Conservation (phyloP, 1,140 invertebrate species). For the Holotrichia oblita region DNA sequence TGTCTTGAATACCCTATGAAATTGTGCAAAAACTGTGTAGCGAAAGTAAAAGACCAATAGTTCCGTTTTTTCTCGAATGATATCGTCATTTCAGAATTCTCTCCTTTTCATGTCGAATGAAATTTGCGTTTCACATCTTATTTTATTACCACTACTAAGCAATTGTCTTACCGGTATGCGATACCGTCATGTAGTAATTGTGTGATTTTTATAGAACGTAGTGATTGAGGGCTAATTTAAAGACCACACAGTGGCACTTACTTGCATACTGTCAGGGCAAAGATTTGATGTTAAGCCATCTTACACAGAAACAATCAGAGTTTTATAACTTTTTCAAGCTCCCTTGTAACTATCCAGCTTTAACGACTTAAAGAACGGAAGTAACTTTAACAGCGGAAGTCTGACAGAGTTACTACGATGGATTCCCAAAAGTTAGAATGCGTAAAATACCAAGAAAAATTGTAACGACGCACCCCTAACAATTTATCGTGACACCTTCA, state of each 20-base stretch:
- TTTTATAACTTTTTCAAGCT: background rate
- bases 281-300: too few relatives aligned
- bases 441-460: background rate
- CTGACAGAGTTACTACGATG: background rate
- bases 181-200: background rate
- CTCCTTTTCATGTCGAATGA: background rate
- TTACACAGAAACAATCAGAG: background rate
- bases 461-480: background rate
- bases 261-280: too few relatives aligned
- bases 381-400: background rate
- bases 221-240: background rate
- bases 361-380: background rate
- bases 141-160: background rate
- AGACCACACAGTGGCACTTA: too few relatives aligned
- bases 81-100: background rate
- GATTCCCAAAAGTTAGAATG: background rate
- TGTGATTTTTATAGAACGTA: slow-evolving; percentile 1
- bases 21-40: background rate
- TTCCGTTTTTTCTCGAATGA: background rate
- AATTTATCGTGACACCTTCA: slow-evolving; percentile 7
- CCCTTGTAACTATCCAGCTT: background rate
- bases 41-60: background rate
- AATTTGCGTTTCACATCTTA: background rate
- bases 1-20: background rate
- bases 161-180: too few relatives aligned